These are phyloP conservation scores for Cerceris rybyensis DNA, from an alignment of 2,888 invertebrate species.

Conservation along the genomic window DNA sequence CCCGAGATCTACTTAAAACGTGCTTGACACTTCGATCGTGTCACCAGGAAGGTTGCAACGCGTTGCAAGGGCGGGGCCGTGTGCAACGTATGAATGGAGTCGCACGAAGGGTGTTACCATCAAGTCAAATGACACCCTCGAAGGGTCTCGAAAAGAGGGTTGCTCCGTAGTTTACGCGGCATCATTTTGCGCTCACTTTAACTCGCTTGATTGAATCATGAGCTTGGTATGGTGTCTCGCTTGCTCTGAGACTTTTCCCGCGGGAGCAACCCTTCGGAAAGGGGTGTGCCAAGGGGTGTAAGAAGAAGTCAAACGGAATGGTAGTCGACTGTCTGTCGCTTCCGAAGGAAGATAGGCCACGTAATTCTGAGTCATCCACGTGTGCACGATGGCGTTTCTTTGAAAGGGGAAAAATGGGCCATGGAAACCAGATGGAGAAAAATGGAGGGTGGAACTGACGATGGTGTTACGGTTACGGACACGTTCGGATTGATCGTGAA, in stretches of 20 bases:
- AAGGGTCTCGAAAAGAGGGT: constrained; percentile 35
- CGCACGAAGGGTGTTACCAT: constrained; percentile 4
- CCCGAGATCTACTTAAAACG: constrained; percentile 18
- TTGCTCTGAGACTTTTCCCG: constrained; percentile 35
- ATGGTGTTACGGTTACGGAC: no score
- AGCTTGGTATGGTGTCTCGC: constrained; percentile 57
- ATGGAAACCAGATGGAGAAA: neutral
- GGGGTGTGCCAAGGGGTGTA: constrained; percentile 4
- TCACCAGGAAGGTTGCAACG: constrained; percentile 2
- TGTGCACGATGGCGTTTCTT: constrained; percentile 12
- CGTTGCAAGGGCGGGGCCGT: neutral
- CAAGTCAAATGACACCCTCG: constrained; percentile 6
- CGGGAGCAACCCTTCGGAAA: constrained; percentile 6
- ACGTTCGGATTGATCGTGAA: no score
- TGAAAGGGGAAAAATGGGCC: neutral
- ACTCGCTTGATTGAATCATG: constrained; percentile 75
- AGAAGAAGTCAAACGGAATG: constrained; percentile 25
- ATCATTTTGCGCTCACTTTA: constrained; percentile 77
- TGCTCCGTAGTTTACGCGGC: constrained; percentile 52
- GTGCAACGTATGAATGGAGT: constrained; percentile 18
- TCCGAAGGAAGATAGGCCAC: constrained; percentile 19
- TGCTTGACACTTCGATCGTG: constrained; percentile 21
- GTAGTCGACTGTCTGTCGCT: constrained; percentile 35
- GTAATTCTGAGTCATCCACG: constrained; percentile 21
- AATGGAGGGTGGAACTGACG: neutral